Conservation (phyloP, 1,140 invertebrate species). For the Drosophila arizonae region DNA sequence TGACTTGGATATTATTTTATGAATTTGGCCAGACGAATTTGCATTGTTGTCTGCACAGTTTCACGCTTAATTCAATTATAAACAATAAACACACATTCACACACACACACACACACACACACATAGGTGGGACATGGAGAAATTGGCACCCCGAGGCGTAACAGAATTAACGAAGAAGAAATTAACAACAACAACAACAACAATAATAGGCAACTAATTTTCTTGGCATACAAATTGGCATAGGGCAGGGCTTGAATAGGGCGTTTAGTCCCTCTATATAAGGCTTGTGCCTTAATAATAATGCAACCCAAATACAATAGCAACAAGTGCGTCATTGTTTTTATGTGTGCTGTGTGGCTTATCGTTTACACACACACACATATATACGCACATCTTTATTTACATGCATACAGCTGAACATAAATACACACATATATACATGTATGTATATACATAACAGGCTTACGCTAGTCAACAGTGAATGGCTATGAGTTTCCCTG, state of each 20-base stretch:
- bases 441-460: constrained; percentile 1
- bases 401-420: constrained; percentile 15
- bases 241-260: neutral
- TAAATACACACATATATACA: neutral
- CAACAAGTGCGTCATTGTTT: constrained; percentile 74
- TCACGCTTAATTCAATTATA: constrained; percentile 78
- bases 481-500: neutral
- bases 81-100: constrained; percentile 70
- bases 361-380: constrained; percentile 23
- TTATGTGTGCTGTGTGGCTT: constrained; percentile 48
- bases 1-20: neutral
- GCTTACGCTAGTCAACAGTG: neutral
- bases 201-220: constrained; percentile 52
- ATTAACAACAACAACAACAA: constrained; percentile 1
- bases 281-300: constrained; percentile 28
- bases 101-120: constrained; percentile 23
- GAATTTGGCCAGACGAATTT: constrained; percentile 20
- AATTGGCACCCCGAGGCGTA: constrained; percentile 62
- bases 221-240: constrained; percentile 27
- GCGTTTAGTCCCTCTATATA: constrained; percentile 33
- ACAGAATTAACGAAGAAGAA: constrained; percentile 3
- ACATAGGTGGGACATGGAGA: constrained; percentile 21
- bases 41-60: constrained; percentile 49
- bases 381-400: constrained; percentile 13
- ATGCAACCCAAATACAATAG: constrained; percentile 19